Evolutionary conservation across 37 sponge, comb jelly and placozoan species (phyloP), one percentile per base, ranked within the genome.

Genomic region (Corticium candelabrum): DNA sequence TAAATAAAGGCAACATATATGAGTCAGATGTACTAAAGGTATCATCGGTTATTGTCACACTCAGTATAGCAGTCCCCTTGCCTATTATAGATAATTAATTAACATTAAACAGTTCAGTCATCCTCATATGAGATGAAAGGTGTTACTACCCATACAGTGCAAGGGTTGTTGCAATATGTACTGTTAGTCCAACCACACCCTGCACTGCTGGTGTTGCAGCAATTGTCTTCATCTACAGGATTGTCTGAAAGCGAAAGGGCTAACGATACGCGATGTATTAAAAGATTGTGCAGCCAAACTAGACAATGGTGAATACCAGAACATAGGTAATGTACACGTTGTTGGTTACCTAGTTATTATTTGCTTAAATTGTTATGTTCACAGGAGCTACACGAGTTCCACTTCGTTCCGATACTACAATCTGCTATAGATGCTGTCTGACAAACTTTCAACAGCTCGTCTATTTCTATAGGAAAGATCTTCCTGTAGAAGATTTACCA

Each of bases 21-120:
- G 95, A 94, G 78, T 89, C 92, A 3, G 39, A 68, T 5, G 74
- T 94, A 0, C 72, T 94, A 62, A 91, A 86, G 71, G 86, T 85
- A 35, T 32, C 35, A 27, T 39, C 34, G 3, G 1, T 2, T 74
- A 3, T 1, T 35, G 33, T 31, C 32, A 11, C 40, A 41, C 43
- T 34, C 35, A 31, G 31, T 21, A 1, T 41, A 39, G 2, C 11
- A 40, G 41, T 77, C 2, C 29, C 5, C 29, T 62, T 67, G 30
- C n/a, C 29, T n/a, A n/a, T n/a, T n/a, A n/a, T n/a, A n/a, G n/a
- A n/a, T n/a, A n/a, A n/a, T n/a, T n/a, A n/a, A n/a, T n/a, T n/a
- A n/a, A n/a, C n/a, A n/a, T n/a, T n/a, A n/a, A n/a, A n/a, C n/a
- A n/a, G n/a, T n/a, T n/a, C n/a, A n/a, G n/a, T n/a, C n/a, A n/a